A percentile compares a stretch with the other conserved stretches of the same genome.
Evolutionary conservation across 2,888 invertebrate genomes (phyloP).

Genomic region (Anthrax anthrax): DNA sequence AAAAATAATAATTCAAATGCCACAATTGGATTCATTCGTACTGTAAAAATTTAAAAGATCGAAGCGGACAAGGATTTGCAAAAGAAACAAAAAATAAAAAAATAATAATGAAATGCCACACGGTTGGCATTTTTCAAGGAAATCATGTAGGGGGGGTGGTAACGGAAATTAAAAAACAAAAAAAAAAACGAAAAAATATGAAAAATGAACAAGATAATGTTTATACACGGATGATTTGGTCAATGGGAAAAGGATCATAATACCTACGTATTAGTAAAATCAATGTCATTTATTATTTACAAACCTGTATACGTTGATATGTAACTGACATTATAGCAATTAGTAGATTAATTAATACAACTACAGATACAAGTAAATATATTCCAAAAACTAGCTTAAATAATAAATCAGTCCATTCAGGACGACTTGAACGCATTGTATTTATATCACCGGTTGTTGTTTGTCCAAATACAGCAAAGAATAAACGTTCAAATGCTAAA

Average conservation of each 20-base stretch:
- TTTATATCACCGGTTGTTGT: constrained; percentile 74
- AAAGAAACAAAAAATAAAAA: background rate
- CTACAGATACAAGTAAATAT: constrained; percentile 95
- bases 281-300: constrained; percentile 27
- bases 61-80: background rate
- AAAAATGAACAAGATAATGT: no score
- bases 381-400: constrained; percentile 89
- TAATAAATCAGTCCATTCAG: constrained; percentile 70
- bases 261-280: constrained; percentile 3
- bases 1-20: constrained; percentile 98
- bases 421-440: constrained; percentile 53
- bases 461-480: constrained; percentile 96
- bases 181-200: background rate
- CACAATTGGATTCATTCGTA: constrained; percentile 78
- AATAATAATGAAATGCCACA: background rate
- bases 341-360: constrained; percentile 95
- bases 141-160: no score
- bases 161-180: no score
- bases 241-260: constrained; percentile 7
- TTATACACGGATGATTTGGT: no score
- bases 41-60: constrained; percentile 39
- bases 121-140: no score
- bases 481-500: constrained; percentile 92
- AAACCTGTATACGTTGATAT: constrained; percentile 97
- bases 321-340: constrained; percentile 99